Evolutionary conservation across 2,113 vertebrate genomes (phyloP).

Genomic region (Megaceryle maxima): DNA sequence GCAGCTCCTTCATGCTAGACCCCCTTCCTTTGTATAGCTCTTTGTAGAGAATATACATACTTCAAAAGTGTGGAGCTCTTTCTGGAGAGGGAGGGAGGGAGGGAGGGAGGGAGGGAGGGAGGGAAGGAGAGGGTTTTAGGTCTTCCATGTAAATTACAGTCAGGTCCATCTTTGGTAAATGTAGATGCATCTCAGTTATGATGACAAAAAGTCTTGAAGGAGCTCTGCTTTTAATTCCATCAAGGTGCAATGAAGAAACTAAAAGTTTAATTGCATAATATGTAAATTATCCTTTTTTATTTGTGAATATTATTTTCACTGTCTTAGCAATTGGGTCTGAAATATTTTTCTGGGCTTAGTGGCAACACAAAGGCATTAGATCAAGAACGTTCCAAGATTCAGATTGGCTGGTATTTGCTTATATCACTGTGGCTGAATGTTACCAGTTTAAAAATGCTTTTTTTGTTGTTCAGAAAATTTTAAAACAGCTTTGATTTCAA

Average conservation of each 20-base stretch:
- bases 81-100: background rate
- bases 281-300: slow-evolving; percentile 27
- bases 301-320: slow-evolving; percentile 54
- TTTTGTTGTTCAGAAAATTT: slow-evolving; percentile 72
- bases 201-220: slow-evolving; percentile 26
- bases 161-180: background rate
- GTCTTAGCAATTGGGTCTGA: slow-evolving; percentile 40
- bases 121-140: background rate
- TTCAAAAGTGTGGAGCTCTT: background rate
- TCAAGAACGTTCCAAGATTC: slow-evolving; percentile 66
- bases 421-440: slow-evolving; percentile 65
- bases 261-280: slow-evolving; percentile 8
- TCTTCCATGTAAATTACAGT: background rate
- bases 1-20: background rate
- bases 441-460: slow-evolving; percentile 71
- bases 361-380: slow-evolving; percentile 64
- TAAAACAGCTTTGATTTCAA: slow-evolving; percentile 79
- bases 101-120: background rate
- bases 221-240: slow-evolving; percentile 28
- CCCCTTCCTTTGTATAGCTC: background rate
- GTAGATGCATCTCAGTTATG: slow-evolving; percentile 21
- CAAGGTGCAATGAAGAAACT: background rate
- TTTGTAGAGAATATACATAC: background rate
- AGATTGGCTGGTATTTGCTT: slow-evolving; percentile 73
- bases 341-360: slow-evolving; percentile 39